These are phyloP conservation scores for Hydrolagus affinis DNA, from an alignment of 2,113 vertebrate species.

Conservation along the genomic window DNA sequence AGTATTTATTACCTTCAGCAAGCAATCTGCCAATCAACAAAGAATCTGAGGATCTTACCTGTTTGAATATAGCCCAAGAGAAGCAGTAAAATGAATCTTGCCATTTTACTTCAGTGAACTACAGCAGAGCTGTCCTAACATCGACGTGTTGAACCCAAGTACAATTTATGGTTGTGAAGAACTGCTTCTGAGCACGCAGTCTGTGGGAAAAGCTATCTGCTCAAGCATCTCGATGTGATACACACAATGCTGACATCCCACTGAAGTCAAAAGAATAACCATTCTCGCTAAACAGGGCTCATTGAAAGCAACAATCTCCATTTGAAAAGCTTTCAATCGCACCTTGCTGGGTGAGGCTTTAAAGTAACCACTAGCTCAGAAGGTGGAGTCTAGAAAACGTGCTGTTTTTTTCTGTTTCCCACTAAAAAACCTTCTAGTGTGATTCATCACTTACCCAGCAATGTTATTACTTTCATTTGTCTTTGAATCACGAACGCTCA, in stretches of 20 bases:
- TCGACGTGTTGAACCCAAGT: background rate
- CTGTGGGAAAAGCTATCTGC: background rate
- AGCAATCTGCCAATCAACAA: background rate
- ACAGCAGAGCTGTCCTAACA: background rate
- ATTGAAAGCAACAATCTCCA: background rate
- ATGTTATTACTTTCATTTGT: background rate
- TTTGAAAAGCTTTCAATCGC: background rate
- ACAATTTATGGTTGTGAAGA: too few species aligned
- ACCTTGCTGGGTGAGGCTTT: background rate
- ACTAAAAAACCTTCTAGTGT: background rate
- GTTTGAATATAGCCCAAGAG: background rate
- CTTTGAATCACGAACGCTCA: background rate
- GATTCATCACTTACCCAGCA: background rate
- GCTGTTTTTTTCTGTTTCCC: background rate
- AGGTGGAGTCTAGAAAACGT: background rate
- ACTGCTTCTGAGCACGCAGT: background rate
- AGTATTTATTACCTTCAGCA: too few species aligned
- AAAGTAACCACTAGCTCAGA: background rate
- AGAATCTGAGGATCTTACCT: background rate
- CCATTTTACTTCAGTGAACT: background rate
- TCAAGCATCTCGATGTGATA: background rate
- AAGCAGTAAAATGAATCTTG: background rate
- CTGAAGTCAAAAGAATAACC: too few species aligned
- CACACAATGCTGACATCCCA: too few species aligned
- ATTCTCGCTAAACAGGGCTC: background rate